A percentile compares a stretch with the other conserved stretches of the same genome.
Evolutionary conservation across 2,113 vertebrate species (phyloP).

Genomic region (Nothobranchius kuhntae): DNA sequence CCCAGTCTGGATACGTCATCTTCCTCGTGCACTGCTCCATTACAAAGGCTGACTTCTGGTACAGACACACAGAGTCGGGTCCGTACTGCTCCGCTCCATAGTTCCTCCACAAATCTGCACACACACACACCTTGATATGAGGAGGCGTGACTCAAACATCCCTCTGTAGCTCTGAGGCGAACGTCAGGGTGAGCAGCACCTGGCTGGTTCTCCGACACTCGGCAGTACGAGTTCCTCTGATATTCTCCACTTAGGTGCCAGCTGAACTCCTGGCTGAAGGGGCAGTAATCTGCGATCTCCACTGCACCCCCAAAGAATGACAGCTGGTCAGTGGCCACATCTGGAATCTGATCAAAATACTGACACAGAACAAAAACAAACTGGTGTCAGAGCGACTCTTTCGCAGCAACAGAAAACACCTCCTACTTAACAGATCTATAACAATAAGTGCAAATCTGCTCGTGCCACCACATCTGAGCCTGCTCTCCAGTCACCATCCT

Average conservation of each 20-base stretch:
- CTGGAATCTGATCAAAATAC: slow-evolving; percentile 92
- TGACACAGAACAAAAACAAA: slow-evolving; percentile 51
- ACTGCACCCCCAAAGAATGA: slow-evolving; percentile 92
- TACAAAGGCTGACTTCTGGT: slow-evolving; percentile 92
- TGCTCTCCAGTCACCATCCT: no score
- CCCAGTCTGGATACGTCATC: slow-evolving; percentile 95
- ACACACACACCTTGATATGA: not conserved
- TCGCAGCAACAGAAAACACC: no score
- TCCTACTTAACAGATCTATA: no score
- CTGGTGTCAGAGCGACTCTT: no score
- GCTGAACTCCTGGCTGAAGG: slow-evolving; percentile 97
- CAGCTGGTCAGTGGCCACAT: slow-evolving; percentile 82
- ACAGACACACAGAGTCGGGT: slow-evolving; percentile 89
- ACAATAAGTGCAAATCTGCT: no score
- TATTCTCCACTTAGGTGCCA: slow-evolving; percentile 95
- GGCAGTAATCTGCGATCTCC: slow-evolving; percentile 97
- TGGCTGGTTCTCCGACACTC: slow-evolving; percentile 91
- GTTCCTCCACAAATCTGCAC: slow-evolving; percentile 88
- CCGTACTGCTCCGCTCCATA: slow-evolving; percentile 95
- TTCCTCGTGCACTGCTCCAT: slow-evolving; percentile 93
- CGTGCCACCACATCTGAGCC: no score
- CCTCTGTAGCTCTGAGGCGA: no score
- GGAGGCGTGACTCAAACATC: no score
- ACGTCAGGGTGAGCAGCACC: slow-evolving; percentile 27
- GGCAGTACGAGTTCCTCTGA: slow-evolving; percentile 94